Evolutionary conservation across 2,797 vertebrate genomes (phyloP), one percentile per base, ranked within the genome.

Genomic region (Tragopan temminckii): DNA sequence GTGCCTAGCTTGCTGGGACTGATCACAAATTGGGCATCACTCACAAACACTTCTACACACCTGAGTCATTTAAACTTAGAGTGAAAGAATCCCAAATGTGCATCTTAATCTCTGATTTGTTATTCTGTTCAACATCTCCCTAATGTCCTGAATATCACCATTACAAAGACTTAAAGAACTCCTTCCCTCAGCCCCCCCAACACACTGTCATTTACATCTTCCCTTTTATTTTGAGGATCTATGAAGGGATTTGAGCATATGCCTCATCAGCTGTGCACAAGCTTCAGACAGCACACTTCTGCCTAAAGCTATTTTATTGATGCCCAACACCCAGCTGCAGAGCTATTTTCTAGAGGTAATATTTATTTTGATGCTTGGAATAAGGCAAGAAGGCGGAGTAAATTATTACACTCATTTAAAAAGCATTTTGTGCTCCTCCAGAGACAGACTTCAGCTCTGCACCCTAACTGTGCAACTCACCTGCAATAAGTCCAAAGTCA

Each of bases 401-500:
- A 74, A 80, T 9, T 61, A 38, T 46, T 24, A 40, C 24, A 3
- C 31, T 61, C 50, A 59, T 33, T 57, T 17, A 70, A 19, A 64
- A 16, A 61, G 69, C 11, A 15, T 38, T 61, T 24, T 79, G 9
- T 46, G 76, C n/a, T 77, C 46, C 14, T 16, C 13, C 48, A 59
- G 25, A 57, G 33, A 36, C 52, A 83, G 55, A 52, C 29, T 84
- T 80, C 33, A 55, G 67, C 18, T 88, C 74, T 36, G 42, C 31
- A 71, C 67, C 21, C 5, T 29, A 25, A 46, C 64, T 36, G 7
- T 38, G 40, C 10, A 36, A 68, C 93, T 96, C 96, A 99, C 99
- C 99, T 99, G 99, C 94, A 99, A 97, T 11, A 99, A 98, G 83
- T 99, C 98, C 97, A 99, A 97, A 58, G 99, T 99, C 98, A 99